These are phyloP conservation scores for Anguilla megastoma DNA, from an alignment of 2,797 vertebrate genomes.

Conservation along the genomic window DNA sequence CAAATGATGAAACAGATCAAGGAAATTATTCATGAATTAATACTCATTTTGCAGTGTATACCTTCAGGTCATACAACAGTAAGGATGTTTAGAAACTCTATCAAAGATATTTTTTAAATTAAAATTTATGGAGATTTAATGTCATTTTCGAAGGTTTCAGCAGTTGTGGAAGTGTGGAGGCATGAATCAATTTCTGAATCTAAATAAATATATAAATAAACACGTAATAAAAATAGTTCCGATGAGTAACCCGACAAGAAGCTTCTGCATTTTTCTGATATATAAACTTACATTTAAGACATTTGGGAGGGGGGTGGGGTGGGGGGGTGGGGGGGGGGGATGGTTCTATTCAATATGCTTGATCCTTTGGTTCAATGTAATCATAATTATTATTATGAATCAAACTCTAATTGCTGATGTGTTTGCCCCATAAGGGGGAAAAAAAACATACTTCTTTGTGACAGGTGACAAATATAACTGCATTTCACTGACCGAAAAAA, in stretches of 20 bases:
- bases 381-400: background rate
- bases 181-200: background rate
- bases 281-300: background rate
- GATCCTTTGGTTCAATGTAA: background rate
- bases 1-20: conserved; percentile 11
- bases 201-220: background rate
- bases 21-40: conserved; percentile 14
- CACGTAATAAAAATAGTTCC: background rate
- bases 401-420: background rate
- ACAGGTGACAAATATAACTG: background rate
- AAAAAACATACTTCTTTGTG: background rate
- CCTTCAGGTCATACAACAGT: background rate
- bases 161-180: background rate
- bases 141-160: background rate
- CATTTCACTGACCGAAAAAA: background rate
- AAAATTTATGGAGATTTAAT: background rate
- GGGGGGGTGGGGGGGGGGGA: too few species aligned
- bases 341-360: background rate
- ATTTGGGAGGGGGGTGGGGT: background rate
- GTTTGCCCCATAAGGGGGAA: background rate
- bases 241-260: background rate
- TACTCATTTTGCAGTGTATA: background rate
- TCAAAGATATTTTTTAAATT: background rate
- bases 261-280: background rate
- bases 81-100: background rate